Evolutionary conservation across 2,797 vertebrate genomes (phyloP).

Genomic region (Chaetophractus vellerosus): DNA sequence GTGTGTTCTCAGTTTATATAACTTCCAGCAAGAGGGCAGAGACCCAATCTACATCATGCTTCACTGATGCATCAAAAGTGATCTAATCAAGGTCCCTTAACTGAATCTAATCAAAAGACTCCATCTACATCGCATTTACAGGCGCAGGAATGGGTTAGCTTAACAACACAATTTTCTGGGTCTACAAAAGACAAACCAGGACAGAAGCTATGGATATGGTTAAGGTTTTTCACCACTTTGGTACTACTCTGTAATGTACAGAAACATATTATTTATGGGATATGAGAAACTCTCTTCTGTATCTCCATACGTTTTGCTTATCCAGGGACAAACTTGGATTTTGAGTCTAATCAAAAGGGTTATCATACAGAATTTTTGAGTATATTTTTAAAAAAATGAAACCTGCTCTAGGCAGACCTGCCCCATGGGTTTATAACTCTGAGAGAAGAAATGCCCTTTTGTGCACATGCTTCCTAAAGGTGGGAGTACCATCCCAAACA

Average conservation of each 20-base stretch:
- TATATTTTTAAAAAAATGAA: neutral
- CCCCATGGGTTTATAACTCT: neutral
- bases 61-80: too few relatives aligned
- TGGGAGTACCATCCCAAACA: too few relatives aligned
- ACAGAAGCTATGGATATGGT: neutral
- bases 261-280: neutral
- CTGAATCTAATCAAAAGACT: too few relatives aligned
- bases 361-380: neutral
- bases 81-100: too few relatives aligned
- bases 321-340: neutral
- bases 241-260: neutral
- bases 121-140: too few relatives aligned
- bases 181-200: too few relatives aligned
- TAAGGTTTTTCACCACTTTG: neutral
- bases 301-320: neutral
- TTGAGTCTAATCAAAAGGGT: neutral
- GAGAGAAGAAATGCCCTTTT: neutral
- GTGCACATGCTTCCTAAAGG: neutral
- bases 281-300: neutral
- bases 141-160: too few relatives aligned
- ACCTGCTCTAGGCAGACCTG: neutral
- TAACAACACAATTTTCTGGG: too few relatives aligned
- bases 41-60: too few relatives aligned
- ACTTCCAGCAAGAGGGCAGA: too few relatives aligned
- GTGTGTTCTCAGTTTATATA: too few relatives aligned